Evolutionary conservation across 1,140 invertebrate species (phyloP).

Genomic region (Zophobas morio): DNA sequence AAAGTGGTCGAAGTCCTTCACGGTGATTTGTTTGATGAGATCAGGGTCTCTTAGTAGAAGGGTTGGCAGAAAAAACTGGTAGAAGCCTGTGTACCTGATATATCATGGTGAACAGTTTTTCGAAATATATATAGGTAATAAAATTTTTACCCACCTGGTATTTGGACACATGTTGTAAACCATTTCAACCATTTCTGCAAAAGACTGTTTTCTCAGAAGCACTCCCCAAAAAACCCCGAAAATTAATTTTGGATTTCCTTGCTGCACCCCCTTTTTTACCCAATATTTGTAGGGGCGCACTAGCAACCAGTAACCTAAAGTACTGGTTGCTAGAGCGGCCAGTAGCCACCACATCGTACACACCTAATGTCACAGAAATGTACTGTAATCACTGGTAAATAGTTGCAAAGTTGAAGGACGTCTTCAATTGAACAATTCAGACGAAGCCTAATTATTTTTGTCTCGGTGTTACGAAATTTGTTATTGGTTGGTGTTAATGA

Average conservation of each 20-base stretch:
- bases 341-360: conserved; percentile 75
- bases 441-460: too few species aligned
- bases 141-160: not conserved
- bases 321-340: not conserved
- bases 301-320: not conserved
- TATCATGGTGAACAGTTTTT: too few species aligned
- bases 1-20: too few species aligned
- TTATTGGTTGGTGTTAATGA: too few species aligned
- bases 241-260: not conserved
- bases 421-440: not conserved
- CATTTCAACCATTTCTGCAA: not conserved
- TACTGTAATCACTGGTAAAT: conserved; percentile 54
- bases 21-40: too few species aligned
- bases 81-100: too few species aligned
- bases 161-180: conserved; percentile 7
- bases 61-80: too few species aligned
- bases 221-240: not conserved
- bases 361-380: conserved; percentile 72
- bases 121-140: too few species aligned
- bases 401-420: not conserved
- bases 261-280: not conserved
- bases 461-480: too few species aligned
- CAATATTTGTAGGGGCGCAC: not conserved
- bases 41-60: too few species aligned
- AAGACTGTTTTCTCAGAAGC: not conserved